Conservation (phyloP, 2,888 invertebrate genomes). For the Osedax frankpressi region DNA sequence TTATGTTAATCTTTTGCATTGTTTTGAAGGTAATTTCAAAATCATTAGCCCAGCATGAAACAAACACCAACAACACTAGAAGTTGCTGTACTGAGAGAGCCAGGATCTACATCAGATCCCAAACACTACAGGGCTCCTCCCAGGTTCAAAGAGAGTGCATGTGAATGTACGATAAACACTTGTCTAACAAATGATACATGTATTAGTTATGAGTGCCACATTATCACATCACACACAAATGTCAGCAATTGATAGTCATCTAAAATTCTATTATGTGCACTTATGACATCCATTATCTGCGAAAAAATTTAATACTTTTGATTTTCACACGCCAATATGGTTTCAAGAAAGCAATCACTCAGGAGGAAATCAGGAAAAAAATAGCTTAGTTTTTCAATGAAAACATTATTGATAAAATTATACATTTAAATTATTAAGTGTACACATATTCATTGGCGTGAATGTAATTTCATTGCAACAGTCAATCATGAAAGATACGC, state of each 20-base stretch:
- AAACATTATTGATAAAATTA: conserved; percentile 4
- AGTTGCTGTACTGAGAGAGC: background rate
- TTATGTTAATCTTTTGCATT: background rate
- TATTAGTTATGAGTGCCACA: conserved; percentile 10
- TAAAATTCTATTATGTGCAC: background rate
- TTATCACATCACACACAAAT: background rate
- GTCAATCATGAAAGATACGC: background rate
- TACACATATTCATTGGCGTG: background rate
- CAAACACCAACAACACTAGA: no score
- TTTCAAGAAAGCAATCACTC: background rate
- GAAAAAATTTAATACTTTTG: background rate
- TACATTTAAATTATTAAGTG: background rate
- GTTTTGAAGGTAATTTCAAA: background rate
- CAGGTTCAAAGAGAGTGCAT: background rate
- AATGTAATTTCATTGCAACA: background rate
- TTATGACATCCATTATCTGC: background rate
- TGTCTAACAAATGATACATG: conserved; percentile 8
- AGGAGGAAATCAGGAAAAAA: background rate
- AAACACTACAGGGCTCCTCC: background rate
- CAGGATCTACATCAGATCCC: background rate
- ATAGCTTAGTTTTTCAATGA: background rate
- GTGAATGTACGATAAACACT: conserved; percentile 1
- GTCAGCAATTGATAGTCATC: background rate
- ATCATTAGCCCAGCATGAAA: background rate
- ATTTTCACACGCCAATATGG: background rate